These are phyloP conservation scores for Acomys russatus DNA, from an alignment of 2,797 vertebrate species.

Conservation along the genomic window DNA sequence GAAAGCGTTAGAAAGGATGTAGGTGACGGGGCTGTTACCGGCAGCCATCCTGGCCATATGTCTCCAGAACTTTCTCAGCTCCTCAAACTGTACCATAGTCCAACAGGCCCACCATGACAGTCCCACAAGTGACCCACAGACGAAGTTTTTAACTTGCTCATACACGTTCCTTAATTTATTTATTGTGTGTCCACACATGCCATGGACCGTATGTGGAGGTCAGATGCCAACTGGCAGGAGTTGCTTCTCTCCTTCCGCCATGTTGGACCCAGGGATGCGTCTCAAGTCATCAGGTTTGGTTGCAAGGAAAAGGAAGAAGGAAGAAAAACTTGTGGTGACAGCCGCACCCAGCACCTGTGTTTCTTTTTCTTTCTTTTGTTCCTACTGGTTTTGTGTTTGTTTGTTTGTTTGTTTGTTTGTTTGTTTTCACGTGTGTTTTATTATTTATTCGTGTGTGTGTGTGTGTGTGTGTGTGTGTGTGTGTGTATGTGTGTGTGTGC, in stretches of 20 bases:
- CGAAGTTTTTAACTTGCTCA: neutral
- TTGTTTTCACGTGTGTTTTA: neutral
- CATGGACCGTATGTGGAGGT: neutral
- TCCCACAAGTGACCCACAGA: neutral
- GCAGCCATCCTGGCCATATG: neutral
- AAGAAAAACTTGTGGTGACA: neutral
- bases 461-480: too few relatives aligned
- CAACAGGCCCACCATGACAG: neutral
- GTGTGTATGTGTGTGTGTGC: too few relatives aligned
- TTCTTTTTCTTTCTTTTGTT: neutral
- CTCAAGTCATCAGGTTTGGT: too few relatives aligned
- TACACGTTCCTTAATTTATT: neutral
- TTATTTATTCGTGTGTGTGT: too few relatives aligned
- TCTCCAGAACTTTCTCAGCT: neutral
- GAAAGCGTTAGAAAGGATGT: neutral
- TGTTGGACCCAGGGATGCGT: neutral
- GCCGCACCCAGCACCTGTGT: neutral
- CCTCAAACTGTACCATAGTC: neutral
- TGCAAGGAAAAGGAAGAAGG: too few relatives aligned
- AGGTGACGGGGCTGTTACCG: too few relatives aligned
- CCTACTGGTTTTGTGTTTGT: neutral
- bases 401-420: neutral
- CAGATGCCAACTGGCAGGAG: neutral
- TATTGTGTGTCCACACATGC: neutral
- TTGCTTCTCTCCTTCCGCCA: neutral